Conservation (phyloP, 1,140 invertebrate species). For the Pseudomyrmex concolor region DNA sequence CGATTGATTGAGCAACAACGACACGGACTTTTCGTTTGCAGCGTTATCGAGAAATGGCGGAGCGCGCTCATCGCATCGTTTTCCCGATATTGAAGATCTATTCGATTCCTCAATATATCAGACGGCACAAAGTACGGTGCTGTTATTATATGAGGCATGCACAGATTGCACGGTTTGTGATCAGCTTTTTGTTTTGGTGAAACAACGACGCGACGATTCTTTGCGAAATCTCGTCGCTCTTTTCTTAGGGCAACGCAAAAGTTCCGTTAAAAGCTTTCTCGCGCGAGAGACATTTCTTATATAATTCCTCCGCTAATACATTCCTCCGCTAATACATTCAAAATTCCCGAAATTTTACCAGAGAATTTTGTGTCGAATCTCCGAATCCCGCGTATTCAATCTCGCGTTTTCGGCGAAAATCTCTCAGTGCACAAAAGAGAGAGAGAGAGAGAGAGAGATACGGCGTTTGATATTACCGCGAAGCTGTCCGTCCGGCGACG, state of each 20-base stretch:
- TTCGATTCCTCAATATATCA: neutral
- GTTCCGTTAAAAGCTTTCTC: neutral
- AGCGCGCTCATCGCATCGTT: conserved; percentile 29
- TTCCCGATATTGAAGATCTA: conserved; percentile 39
- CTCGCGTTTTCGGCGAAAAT: conserved; percentile 9
- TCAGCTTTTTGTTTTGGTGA: no score
- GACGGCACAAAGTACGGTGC: neutral
- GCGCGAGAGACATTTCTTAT: neutral
- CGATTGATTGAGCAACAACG: conserved; percentile 61
- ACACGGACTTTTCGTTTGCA: conserved; percentile 51
- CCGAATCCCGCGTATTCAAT: neutral
- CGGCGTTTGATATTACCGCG: no score
- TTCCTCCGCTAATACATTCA: neutral
- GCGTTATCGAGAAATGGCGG: conserved; percentile 58
- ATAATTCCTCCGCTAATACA: conserved; percentile 2
- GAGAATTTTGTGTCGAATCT: neutral
- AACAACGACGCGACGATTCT: no score
- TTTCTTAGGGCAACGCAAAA: no score
- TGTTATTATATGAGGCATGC: neutral
- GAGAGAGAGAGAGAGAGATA: no score
- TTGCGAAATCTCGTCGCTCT: no score
- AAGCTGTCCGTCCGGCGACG: no score
- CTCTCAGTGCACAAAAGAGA: neutral
- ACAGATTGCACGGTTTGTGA: no score
- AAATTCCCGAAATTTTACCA: conserved; percentile 5